These are phyloP conservation scores for Drosophila kambysellisi DNA, from an alignment of 2,888 invertebrate species.

Conservation along the genomic window DNA sequence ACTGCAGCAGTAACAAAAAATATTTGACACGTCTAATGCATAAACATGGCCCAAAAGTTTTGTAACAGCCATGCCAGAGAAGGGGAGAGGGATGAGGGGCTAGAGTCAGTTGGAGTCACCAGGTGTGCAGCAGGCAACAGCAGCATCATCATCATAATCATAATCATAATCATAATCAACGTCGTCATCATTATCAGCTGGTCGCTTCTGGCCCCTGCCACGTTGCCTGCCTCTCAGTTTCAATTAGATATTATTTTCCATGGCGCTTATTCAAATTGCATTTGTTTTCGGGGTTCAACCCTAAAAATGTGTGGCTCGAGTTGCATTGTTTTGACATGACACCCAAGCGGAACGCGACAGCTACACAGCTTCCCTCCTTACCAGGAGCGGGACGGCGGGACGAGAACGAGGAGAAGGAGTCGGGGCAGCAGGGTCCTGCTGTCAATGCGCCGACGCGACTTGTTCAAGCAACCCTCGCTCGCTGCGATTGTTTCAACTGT, in stretches of 20 bases:
- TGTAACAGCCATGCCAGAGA: slow-evolving; percentile 2
- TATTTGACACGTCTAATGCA: slow-evolving; percentile 75
- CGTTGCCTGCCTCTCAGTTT: slow-evolving; percentile 44
- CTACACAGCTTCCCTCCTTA: slow-evolving; percentile 31
- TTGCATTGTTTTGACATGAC: slow-evolving; percentile 80
- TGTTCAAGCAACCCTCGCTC: slow-evolving; percentile 4
- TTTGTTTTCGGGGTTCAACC: slow-evolving; percentile 44
- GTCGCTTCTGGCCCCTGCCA: not conserved
- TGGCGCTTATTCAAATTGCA: slow-evolving; percentile 64
- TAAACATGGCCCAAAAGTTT: slow-evolving; percentile 75
- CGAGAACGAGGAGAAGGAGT: not conserved
- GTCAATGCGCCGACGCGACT: slow-evolving; percentile 55
- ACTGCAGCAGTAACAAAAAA: slow-evolving; percentile 61
- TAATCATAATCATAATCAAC: slow-evolving; percentile 19
- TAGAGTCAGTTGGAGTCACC: slow-evolving; percentile 28
- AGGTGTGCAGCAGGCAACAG: slow-evolving; percentile 47
- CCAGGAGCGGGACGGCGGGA: not conserved
- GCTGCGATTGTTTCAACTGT: slow-evolving; percentile 40
- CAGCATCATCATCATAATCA: slow-evolving; percentile 26
- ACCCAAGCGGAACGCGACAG: slow-evolving; percentile 65
- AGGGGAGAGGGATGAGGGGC: not conserved
- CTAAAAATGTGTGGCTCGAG: slow-evolving; percentile 54
- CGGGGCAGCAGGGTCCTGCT: not conserved
- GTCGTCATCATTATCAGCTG: slow-evolving; percentile 23
- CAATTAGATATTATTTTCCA: slow-evolving; percentile 46